Evolutionary conservation across 2,888 invertebrate genomes (phyloP).

Genomic region (Tinea semifulvella): DNA sequence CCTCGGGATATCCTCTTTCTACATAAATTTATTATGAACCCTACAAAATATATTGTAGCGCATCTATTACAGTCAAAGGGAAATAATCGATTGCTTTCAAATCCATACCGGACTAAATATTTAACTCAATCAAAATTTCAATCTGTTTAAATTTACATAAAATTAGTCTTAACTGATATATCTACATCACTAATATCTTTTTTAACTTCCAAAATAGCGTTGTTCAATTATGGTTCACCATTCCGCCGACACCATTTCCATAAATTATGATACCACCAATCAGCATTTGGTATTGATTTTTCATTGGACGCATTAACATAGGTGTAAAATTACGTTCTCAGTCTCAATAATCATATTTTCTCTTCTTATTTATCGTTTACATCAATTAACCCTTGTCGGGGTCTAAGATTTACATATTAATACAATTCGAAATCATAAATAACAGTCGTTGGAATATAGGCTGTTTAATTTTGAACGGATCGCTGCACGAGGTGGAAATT

Average conservation of each 20-base stretch:
- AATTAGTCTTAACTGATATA: constrained; percentile 7
- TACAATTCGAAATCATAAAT: constrained; percentile 43
- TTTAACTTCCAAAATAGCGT: constrained; percentile 28
- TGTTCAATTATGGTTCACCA: constrained; percentile 34
- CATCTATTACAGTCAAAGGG: too few relatives aligned
- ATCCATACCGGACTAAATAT: too few relatives aligned
- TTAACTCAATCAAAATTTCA: neutral
- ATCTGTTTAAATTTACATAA: constrained; percentile 4
- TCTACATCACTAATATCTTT: constrained; percentile 21
- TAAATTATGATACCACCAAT: constrained; percentile 16
- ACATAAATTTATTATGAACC: constrained; percentile 4
- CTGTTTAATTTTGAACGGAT: constrained; percentile 26
- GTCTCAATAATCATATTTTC: constrained; percentile 20
- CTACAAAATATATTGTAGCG: too few relatives aligned
- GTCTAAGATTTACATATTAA: constrained; percentile 43
- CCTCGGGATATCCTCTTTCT: constrained; percentile 1
- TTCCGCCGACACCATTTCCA: constrained; percentile 26
- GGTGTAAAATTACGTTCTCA: constrained; percentile 38
- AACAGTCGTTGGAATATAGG: constrained; percentile 31
- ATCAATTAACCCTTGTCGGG: constrained; percentile 48
- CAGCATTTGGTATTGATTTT: constrained; percentile 31
- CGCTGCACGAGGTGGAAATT: constrained; percentile 30
- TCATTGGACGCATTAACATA: constrained; percentile 30
- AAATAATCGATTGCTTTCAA: too few relatives aligned
- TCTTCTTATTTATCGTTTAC: constrained; percentile 43